Base-by-base conservation (phyloP, 1,140 invertebrate genomes). In the Drosophila murphyi region DNA sequence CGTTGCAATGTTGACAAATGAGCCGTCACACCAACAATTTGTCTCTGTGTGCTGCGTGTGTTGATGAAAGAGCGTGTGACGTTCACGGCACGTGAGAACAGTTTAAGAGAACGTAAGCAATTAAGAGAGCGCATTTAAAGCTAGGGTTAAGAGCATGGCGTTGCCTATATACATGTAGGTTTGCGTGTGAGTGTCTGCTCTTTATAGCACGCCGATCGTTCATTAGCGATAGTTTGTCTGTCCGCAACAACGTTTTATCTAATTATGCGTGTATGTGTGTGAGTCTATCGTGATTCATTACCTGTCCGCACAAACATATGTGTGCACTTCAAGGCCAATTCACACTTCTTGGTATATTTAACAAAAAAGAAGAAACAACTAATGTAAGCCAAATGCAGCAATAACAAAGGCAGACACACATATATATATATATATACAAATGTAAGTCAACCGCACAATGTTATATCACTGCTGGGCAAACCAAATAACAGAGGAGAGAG, bases 1-100 rank as follows among this genome's bases (percentile, higher is more conserved):
- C 83, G 83, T 88, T 88, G 83, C 83, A 88, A 67, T 80, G 76
- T 80, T 74, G 76, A 80, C 77, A 70, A 76, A 34, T 52, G 70
- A 75, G 78, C 67, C 12, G 32, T 47, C 37, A 54, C 39, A 52
- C 43, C 68, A 56, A 48, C 59, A 63, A 48, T 48, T 54, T 75
- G 59, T 64, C 70, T 45, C 74, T 75, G 60, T 72, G 8, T 67
- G 50, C 56, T 67, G 50, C 56, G 62, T 76, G 65, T 60, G 61
- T 65, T 2, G 20, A 20, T 20, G 47, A 31, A 41, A 59, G 67
- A 51, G 60, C 41, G 6, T 59, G 35, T 74, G 45, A 62, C 52
- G 65, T 57, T 63, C 7, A 55, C 60, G 59, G 80, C 81, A 85
- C 81, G 81, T 85, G 81, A 85, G 76, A 51, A 12, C 51, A 59